phyloP scores from a whole-genome alignment of 2,797 vertebrate genomes.

The Tachyglossus aculeatus region DNA sequence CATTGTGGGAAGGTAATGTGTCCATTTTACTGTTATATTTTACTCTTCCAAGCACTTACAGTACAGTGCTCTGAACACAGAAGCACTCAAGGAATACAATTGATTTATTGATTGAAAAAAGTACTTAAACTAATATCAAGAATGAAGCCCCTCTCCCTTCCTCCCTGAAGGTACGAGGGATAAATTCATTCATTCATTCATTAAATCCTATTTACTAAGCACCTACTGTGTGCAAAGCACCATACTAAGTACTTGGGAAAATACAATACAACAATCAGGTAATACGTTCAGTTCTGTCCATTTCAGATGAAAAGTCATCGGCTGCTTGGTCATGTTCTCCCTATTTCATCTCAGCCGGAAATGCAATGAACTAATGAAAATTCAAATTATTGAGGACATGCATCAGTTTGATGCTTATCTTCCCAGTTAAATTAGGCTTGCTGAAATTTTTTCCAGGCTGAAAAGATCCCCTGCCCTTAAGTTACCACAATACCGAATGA shows the following conservation, averaged over 20 bases:
- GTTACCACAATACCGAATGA: background rate
- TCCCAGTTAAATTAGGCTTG: background rate
- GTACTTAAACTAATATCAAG: too few species aligned
- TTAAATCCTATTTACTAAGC: too few species aligned
- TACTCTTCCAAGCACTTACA: too few species aligned
- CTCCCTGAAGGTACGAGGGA: background rate
- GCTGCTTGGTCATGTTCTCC: background rate
- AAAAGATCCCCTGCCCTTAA: background rate
- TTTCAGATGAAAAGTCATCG: background rate
- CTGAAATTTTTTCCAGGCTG: constrained; percentile 5
- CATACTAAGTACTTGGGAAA: too few species aligned
- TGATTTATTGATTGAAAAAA: too few species aligned
- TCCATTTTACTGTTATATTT: too few species aligned
- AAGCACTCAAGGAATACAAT: too few species aligned
- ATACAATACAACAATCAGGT: too few species aligned
- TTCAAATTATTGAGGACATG: constrained; percentile 10
- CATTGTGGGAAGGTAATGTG: too few species aligned
- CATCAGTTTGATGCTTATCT: background rate
- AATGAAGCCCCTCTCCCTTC: background rate
- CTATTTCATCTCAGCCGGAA: constrained; percentile 1
- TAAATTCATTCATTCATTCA: too few species aligned
- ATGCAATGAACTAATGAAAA: constrained; percentile 20
- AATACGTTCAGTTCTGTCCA: background rate
- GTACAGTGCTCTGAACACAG: too few species aligned
- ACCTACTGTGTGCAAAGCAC: too few species aligned